Evolutionary conservation across 92 coral and sea anemone genomes (phyloP).

Genomic region (Heliopora coerulea): DNA sequence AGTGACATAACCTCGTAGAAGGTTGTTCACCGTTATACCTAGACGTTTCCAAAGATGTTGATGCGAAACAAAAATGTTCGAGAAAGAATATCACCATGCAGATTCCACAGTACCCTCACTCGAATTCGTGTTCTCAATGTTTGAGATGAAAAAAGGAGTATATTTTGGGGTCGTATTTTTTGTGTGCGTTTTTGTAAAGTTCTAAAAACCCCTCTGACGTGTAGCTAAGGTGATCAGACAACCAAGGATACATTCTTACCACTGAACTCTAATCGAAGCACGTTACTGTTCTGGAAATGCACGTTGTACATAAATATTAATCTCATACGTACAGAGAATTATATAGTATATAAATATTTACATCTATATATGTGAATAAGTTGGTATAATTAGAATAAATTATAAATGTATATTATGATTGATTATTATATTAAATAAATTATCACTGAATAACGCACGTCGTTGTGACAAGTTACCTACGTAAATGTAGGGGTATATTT

Average conservation of each 20-base stretch:
- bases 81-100: not conserved
- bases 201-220: constrained; percentile 5
- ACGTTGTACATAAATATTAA: constrained; percentile 8
- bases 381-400: constrained; percentile 40
- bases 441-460: constrained; percentile 11
- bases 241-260: not conserved
- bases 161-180: no score
- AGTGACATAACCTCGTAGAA: constrained; percentile 22
- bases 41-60: not conserved
- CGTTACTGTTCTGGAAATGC: not conserved
- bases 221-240: not conserved
- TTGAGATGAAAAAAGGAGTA: not conserved
- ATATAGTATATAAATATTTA: constrained; percentile 30
- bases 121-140: not conserved
- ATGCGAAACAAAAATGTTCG: not conserved
- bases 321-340: constrained; percentile 29
- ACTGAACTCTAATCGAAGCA: not conserved
- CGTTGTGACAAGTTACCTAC: constrained; percentile 14
- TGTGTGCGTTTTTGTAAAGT: constrained; percentile 1
- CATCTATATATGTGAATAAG: constrained; percentile 23
- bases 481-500: no score
- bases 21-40: not conserved
- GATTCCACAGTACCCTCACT: not conserved
- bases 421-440: constrained; percentile 13
- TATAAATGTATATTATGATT: constrained; percentile 24